Base-by-base conservation (phyloP, 2,113 vertebrate species). In the Myotis brandtii region DNA sequence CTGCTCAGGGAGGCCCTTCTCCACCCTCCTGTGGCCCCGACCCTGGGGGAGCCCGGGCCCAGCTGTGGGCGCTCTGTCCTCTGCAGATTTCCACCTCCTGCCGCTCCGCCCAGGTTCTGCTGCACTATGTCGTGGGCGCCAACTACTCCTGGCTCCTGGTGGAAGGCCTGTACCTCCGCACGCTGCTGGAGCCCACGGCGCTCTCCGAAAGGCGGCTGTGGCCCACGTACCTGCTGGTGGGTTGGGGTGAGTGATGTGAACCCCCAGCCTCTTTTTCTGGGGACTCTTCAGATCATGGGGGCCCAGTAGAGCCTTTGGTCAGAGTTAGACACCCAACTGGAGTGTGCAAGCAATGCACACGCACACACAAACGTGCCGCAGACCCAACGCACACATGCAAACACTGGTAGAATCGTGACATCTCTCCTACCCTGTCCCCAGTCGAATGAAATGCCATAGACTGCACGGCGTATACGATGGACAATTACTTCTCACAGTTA, bases 61-160 rank as follows among this genome's bases (percentile, higher is more conserved):
- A 96, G 54, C 37, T 48, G n/a, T 11, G 0, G 59, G 20, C 59
- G 16, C 86, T 93, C 94, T 93, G 52, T 86, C 16, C n/a, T 64
- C 93, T 79, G 79, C 69, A 98, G 99, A 99, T 98, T 93, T 46
- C 73, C 86, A 0, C 70, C 98, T 95, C 99, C 84, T 99, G 99
- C 97, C 99, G 99, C 92, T 97, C 98, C 0, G 98, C 98, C 52
- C 99, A 99, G 89, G 98, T 99, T 77, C 98, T 98, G 85, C 98
- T 99, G 99, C 99, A 99, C 85, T 99, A 99, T 97, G 99, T 99
- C 76, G 99, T 99, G 91, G 99, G 99, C 2, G 98, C 99, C 97
- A 99, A 99, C 97, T 99, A 98, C 97, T 99, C 99, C 59, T 99
- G 99, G 99, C 98, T 99, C 0, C 96, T 99, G 89, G 99, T 99